These are phyloP conservation scores for Moxostoma hubbsi DNA, from an alignment of 2,797 vertebrate species.

Conservation along the genomic window DNA sequence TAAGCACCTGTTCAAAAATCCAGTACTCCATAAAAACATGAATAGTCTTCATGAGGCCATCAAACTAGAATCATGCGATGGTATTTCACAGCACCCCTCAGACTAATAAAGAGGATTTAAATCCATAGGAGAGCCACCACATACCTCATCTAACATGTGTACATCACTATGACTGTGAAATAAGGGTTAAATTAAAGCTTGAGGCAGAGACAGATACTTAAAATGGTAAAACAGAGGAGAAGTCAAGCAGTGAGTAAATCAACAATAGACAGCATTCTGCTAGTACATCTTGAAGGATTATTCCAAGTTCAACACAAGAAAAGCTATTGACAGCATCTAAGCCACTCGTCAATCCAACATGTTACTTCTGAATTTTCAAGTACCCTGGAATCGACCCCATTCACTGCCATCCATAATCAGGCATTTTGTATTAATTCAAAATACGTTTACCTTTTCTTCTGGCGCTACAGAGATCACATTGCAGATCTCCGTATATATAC, in stretches of 20 bases:
- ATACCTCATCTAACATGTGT: background rate
- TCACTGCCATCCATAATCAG: too few relatives aligned
- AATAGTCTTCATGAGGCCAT: background rate
- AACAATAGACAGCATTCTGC: conserved; percentile 58
- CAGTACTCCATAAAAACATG: conserved; percentile 12
- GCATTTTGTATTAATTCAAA: too few relatives aligned
- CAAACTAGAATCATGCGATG: background rate
- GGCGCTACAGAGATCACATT: too few relatives aligned
- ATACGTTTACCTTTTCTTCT: too few relatives aligned
- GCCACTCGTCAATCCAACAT: background rate
- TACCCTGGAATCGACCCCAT: too few relatives aligned
- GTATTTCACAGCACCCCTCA: background rate
- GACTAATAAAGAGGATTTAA: background rate
- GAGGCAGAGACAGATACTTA: conserved; percentile 19
- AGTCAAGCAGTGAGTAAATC: conserved; percentile 58
- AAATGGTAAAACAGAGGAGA: background rate
- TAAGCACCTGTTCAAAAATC: conserved; percentile 49
- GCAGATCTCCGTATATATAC: too few relatives aligned
- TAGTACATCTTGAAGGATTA: background rate
- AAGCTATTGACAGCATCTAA: conserved; percentile 67
- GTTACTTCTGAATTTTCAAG: too few relatives aligned
- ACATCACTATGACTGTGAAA: background rate
- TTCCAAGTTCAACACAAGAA: conserved; percentile 39
- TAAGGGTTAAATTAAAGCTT: conserved; percentile 2
- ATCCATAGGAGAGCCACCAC: background rate